Evolutionary conservation across 2,888 invertebrate species (phyloP).

Genomic region (Phlogophora meticulosa): DNA sequence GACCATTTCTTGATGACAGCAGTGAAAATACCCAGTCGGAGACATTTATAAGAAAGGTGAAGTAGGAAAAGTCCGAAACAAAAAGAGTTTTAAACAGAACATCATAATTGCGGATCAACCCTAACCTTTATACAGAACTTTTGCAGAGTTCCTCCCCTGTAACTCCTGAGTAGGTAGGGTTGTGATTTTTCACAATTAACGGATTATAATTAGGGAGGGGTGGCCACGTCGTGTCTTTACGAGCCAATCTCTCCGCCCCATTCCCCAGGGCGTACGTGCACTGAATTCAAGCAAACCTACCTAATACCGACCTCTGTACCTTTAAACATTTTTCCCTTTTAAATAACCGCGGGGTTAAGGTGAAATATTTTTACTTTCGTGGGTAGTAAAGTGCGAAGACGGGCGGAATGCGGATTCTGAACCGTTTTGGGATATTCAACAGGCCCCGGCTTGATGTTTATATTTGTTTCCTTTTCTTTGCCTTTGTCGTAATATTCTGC

Average conservation of each 20-base stretch:
- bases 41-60: conserved; percentile 15
- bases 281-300: conserved; percentile 68
- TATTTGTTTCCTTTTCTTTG: conserved; percentile 33
- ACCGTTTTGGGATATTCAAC: conserved; percentile 61
- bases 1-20: conserved; percentile 9
- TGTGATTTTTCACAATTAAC: conserved; percentile 81
- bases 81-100: conserved; percentile 40
- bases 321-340: conserved; percentile 59
- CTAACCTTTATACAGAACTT: conserved; percentile 40
- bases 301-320: conserved; percentile 51
- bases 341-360: conserved; percentile 61
- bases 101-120: conserved; percentile 41
- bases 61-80: neutral
- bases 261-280: conserved; percentile 69
- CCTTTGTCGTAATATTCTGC: conserved; percentile 29
- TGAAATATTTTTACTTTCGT: conserved; percentile 63
- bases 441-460: conserved; percentile 45
- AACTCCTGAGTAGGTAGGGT: conserved; percentile 51
- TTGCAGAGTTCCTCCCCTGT: conserved; percentile 49
- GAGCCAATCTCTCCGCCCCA: conserved; percentile 71
- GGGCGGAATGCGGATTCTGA: conserved; percentile 52
- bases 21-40: conserved; percentile 5
- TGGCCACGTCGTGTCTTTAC: conserved; percentile 78
- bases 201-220: conserved; percentile 81
- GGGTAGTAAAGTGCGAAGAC: conserved; percentile 55